These are phyloP conservation scores for Scyliorhinus canicula DNA, from an alignment of 2,797 vertebrate species.

Conservation along the genomic window DNA sequence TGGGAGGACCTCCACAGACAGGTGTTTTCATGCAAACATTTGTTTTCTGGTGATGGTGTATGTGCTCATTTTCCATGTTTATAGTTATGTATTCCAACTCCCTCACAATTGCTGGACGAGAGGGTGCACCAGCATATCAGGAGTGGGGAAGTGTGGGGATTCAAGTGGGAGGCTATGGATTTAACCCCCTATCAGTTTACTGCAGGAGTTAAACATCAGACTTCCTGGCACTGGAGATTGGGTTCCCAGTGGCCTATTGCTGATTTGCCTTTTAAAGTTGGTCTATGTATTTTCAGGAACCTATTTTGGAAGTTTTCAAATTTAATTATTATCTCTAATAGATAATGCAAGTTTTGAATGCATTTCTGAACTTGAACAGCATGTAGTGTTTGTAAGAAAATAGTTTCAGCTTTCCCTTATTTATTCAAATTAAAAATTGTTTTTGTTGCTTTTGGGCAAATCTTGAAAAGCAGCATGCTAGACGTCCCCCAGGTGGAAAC, in stretches of 20 bases:
- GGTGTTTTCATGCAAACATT: neutral
- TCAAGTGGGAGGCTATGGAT: neutral
- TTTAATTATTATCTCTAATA: neutral
- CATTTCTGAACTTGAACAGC: neutral
- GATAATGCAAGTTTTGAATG: neutral
- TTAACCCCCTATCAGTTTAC: neutral
- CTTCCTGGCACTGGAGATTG: neutral
- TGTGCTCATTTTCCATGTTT: neutral
- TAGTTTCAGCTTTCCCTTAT: neutral
- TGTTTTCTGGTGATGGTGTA: neutral
- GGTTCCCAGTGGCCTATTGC: neutral
- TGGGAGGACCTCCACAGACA: neutral
- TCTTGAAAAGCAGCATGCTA: conserved; percentile 16
- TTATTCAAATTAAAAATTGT: neutral
- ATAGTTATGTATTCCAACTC: neutral
- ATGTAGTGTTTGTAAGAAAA: conserved; percentile 13
- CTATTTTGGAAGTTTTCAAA: neutral
- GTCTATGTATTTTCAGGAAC: neutral
- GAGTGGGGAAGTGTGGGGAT: neutral
- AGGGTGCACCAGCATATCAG: neutral
- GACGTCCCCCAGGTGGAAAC: neutral
- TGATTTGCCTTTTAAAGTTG: neutral
- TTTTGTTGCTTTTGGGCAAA: conserved; percentile 13
- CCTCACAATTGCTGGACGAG: conserved; percentile 5
- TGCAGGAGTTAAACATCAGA: neutral